phyloP scores from a whole-genome alignment of 2,113 vertebrate genomes.

The Gracilinanus agilis region DNA sequence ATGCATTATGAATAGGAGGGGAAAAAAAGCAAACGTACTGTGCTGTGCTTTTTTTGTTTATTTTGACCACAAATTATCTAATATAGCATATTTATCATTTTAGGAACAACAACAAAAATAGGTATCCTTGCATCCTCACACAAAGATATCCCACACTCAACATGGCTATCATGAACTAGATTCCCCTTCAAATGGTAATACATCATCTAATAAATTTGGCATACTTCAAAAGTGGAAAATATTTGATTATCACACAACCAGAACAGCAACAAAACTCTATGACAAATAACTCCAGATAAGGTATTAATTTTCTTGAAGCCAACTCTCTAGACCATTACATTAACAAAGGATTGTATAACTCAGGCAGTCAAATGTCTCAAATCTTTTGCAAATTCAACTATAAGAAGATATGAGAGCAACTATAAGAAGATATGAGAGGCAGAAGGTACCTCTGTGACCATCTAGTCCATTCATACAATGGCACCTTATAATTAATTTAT shows the following conservation, averaged over 20 bases:
- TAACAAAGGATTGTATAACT: background rate
- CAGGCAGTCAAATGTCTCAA: background rate
- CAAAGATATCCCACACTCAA: background rate
- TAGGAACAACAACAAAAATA: slow-evolving; percentile 45
- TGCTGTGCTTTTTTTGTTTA: slow-evolving; percentile 13
- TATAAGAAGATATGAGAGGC: background rate
- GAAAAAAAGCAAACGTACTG: slow-evolving; percentile 11
- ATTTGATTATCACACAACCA: slow-evolving; percentile 25
- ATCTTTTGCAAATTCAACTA: background rate
- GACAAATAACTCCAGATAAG: slow-evolving; percentile 31
- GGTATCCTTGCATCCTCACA: slow-evolving; percentile 9
- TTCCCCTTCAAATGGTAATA: background rate
- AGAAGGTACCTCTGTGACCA: background rate
- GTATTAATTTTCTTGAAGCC: background rate
- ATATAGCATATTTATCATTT: slow-evolving; percentile 45
- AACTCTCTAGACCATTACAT: too few species aligned
- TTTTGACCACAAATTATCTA: slow-evolving; percentile 65
- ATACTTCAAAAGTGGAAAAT: slow-evolving; percentile 36
- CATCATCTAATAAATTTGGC: slow-evolving; percentile 4
- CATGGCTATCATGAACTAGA: background rate
- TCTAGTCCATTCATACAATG: background rate
- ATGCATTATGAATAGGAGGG: slow-evolving; percentile 75
- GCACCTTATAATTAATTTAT: background rate
- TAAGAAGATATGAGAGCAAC: too few species aligned
- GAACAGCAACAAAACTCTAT: slow-evolving; percentile 38